phyloP scores from a whole-genome alignment of 1,140 invertebrate species.

The Aphaenogaster rudis region DNA sequence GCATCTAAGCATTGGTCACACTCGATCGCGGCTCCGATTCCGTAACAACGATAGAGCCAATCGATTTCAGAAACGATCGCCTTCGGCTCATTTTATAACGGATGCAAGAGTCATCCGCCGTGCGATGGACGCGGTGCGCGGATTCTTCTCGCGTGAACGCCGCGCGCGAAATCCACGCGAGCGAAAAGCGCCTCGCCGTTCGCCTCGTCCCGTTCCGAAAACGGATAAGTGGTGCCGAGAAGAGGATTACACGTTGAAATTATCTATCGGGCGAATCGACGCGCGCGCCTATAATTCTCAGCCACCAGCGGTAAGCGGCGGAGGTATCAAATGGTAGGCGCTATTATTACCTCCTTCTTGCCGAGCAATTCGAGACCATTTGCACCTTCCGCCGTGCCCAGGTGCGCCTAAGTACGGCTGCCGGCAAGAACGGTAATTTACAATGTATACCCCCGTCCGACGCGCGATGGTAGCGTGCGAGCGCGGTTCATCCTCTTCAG shows the following conservation, averaged over 20 bases:
- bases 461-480: constrained; percentile 8
- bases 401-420: constrained; percentile 64
- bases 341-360: constrained; percentile 62
- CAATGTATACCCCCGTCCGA: constrained; percentile 42
- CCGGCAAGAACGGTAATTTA: constrained; percentile 62
- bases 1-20: neutral
- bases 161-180: constrained; percentile 12
- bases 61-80: constrained; percentile 26
- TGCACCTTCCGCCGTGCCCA: constrained; percentile 64
- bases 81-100: neutral
- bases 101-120: neutral
- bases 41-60: neutral
- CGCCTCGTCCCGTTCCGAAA: neutral
- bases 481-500: constrained; percentile 28
- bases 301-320: constrained; percentile 44
- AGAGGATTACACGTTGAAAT: constrained; percentile 48
- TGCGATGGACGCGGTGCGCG: neutral
- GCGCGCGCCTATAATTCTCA: constrained; percentile 61
- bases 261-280: constrained; percentile 55
- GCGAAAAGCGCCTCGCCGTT: neutral
- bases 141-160: neutral
- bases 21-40: neutral
- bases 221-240: constrained; percentile 10
- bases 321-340: constrained; percentile 61
- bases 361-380: constrained; percentile 62